A percentile compares a stretch with the other conserved stretches of the same genome.
phyloP scores from a whole-genome alignment of 1,140 invertebrate genomes.

The Euura saliciscinereae region DNA sequence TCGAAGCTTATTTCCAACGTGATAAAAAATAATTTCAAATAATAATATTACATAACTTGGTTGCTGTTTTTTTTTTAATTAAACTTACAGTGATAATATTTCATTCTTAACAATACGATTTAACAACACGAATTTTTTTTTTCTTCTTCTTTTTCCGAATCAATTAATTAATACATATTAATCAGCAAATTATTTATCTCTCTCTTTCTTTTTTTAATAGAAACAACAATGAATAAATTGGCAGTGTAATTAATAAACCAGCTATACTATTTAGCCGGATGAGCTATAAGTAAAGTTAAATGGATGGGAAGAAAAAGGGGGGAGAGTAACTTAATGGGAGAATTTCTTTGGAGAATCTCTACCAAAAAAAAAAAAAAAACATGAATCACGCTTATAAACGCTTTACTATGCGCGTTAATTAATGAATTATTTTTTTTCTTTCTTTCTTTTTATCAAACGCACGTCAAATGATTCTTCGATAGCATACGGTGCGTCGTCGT shows the following conservation, averaged over 20 bases:
- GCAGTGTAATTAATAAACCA: conserved; percentile 46
- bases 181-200: background rate
- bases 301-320: conserved; percentile 19
- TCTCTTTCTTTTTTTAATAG: conserved; percentile 13
- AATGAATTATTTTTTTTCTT: background rate
- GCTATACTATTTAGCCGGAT: conserved; percentile 26
- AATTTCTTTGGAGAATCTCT: conserved; percentile 35
- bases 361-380: background rate
- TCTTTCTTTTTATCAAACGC: no score
- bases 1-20: no score
- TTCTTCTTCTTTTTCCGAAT: background rate
- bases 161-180: background rate
- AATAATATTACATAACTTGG: no score
- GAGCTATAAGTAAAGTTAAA: conserved; percentile 27
- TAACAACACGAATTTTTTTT: background rate
- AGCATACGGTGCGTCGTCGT: no score
- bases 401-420: conserved; percentile 3
- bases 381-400: no score
- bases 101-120: background rate
- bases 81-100: background rate
- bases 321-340: no score
- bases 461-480: background rate
- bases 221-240: conserved; percentile 44
- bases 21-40: no score
- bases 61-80: background rate